phyloP scores from a whole-genome alignment of 2,797 vertebrate genomes.

The Gymnothorax javanicus region DNA sequence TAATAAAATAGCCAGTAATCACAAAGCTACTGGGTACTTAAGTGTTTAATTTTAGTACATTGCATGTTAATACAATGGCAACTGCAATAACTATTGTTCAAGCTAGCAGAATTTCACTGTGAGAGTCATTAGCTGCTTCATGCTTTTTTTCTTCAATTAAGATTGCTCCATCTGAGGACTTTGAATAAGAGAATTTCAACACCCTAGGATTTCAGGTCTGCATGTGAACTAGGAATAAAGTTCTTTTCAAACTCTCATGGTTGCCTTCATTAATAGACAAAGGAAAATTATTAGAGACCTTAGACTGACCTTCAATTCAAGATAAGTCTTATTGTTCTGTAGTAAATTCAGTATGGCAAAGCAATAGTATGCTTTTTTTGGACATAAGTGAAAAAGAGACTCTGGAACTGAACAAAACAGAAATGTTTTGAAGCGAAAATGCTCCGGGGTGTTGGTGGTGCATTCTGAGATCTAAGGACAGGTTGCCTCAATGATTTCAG shows the following conservation, averaged over 20 bases:
- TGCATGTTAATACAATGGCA: not conserved
- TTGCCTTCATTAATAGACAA: not conserved
- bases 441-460: not conserved
- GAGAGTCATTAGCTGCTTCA: not conserved
- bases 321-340: not conserved
- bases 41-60: not conserved
- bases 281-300: not conserved
- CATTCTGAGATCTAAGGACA: not conserved
- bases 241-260: not conserved
- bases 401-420: not conserved
- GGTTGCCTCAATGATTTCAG: not conserved
- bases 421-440: not conserved
- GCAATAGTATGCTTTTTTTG: not conserved
- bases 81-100: not conserved
- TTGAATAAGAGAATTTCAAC: not conserved
- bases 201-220: not conserved
- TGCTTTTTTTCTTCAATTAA: not conserved
- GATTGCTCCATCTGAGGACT: not conserved
- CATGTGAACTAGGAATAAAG: not conserved
- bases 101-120: not conserved
- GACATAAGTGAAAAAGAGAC: not conserved
- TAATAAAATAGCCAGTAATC: not conserved
- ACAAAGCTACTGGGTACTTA: not conserved
- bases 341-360: not conserved
- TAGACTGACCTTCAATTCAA: slow-evolving; percentile 7